Percentiles rank a stretch among this genome's conserved stretches.
Evolutionary conservation across 2,888 invertebrate genomes (phyloP).

Genomic region (Ganaspis brasiliensis): DNA sequence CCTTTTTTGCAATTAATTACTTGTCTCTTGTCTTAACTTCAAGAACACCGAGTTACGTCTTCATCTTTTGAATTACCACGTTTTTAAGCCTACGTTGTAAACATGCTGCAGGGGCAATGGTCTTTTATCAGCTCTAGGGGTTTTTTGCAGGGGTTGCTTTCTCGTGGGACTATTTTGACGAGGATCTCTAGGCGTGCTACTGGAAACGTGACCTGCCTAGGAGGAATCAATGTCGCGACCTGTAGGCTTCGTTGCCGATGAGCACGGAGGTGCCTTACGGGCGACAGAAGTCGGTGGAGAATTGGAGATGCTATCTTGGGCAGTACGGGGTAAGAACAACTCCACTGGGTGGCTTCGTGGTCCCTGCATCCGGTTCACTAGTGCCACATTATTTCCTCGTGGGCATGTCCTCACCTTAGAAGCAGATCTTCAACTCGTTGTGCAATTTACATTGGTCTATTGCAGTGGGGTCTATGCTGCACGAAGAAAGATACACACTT

Average conservation of each 20-base stretch:
- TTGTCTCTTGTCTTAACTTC: no score
- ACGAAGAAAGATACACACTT: no score
- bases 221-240: conserved; percentile 40
- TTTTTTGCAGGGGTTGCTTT: no score
- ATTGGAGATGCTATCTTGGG: conserved; percentile 71
- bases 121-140: no score
- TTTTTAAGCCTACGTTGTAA: no score
- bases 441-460: no score
- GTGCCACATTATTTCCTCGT: conserved; percentile 74
- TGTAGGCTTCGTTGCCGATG: conserved; percentile 45
- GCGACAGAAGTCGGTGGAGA: conserved; percentile 67
- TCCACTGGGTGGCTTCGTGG: conserved; percentile 72
- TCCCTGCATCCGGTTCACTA: conserved; percentile 76
- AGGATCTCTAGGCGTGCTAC: conserved; percentile 50
- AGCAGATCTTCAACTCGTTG: no score
- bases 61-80: no score
- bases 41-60: no score
- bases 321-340: conserved; percentile 69
- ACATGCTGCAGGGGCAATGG: no score
- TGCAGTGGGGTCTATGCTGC: no score
- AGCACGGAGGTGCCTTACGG: conserved; percentile 61
- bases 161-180: neutral
- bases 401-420: conserved; percentile 64
- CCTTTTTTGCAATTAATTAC: no score
- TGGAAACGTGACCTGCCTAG: conserved; percentile 39